Evolutionary conservation across 2,113 vertebrate genomes (phyloP), one percentile per base, ranked within the genome.

Genomic region (Bambusicola thoracicus): DNA sequence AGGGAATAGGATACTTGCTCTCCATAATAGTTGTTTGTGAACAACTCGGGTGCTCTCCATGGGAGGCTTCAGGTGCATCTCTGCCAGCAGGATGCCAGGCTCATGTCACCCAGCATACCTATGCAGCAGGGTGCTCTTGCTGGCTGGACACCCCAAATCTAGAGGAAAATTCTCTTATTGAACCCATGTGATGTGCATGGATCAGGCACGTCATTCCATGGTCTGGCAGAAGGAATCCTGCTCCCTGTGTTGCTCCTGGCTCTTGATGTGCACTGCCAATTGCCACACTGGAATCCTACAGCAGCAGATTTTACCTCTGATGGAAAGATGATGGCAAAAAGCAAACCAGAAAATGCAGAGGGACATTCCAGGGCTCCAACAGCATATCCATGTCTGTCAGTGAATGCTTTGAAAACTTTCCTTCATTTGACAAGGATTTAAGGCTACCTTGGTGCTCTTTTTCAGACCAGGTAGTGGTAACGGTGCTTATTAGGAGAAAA

Each of bases 1-100:
- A 70, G 72, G 48, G 76, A 81, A 85, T 43, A 36, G 74, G 90
- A 61, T 30, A 70, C 76, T 95, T 94, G 43, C 81, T 91, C 72
- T 94, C 80, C 82, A 86, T 87, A 82, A 81, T 49, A 58, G 61
- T n/a, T 92, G 85, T 82, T 91, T 92, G 85, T 78, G 79, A 95
- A 25, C 61, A 83, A 76, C 46, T 95, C 0, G 18, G 30, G 46
- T 70, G 76, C 87, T 87, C 17, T 72, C 58, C 1, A 44, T 86
- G 83, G 88, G 85, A 88, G 68, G 80, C 69, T 87, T 51, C 85
- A 81, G 89, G 87, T 21, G 0, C 91, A 49, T 86, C 76, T 81
- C 43, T 85, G 62, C 84, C 86, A 89, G 78, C 49, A 85, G 58
- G 49, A 81, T 48, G 72, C 65, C 46, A 77, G 67, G 61, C 68